Percentiles rank a stretch among this genome's conserved stretches.
Evolutionary conservation across 2,797 vertebrate genomes (phyloP).

Genomic region (Myotis findleyi): DNA sequence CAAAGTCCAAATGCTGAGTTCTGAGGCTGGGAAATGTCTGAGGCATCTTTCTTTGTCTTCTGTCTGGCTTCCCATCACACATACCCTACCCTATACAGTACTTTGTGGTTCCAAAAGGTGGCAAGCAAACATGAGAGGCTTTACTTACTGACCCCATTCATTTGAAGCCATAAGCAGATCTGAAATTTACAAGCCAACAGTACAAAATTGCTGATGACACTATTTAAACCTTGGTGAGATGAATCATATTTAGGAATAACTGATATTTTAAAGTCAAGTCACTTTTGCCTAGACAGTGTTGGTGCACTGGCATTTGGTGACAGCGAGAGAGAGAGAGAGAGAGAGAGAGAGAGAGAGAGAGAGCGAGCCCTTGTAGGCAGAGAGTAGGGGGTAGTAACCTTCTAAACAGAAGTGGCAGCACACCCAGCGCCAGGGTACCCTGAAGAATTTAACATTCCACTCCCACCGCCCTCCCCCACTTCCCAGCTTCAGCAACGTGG

Average conservation of each 20-base stretch:
- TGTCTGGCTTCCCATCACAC: neutral
- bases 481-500: neutral
- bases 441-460: neutral
- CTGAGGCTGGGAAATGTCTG: neutral
- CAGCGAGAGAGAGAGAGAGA: neutral
- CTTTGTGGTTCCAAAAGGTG: neutral
- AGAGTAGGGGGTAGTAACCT: neutral
- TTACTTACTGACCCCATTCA: neutral
- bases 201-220: neutral
- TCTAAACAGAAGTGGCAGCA: neutral
- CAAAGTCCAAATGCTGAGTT: neutral
- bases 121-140: neutral
- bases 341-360: no score
- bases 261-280: neutral
- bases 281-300: neutral
- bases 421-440: neutral
- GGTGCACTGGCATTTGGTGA: neutral
- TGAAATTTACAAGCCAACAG: neutral
- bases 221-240: neutral
- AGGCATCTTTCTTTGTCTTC: neutral
- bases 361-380: neutral
- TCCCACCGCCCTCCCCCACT: neutral
- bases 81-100: neutral
- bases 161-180: neutral
- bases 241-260: slow-evolving; percentile 18